Evolutionary conservation across 2,888 invertebrate species (phyloP), one percentile per base, ranked within the genome.

Genomic region (Drosophila austrosaltans): DNA sequence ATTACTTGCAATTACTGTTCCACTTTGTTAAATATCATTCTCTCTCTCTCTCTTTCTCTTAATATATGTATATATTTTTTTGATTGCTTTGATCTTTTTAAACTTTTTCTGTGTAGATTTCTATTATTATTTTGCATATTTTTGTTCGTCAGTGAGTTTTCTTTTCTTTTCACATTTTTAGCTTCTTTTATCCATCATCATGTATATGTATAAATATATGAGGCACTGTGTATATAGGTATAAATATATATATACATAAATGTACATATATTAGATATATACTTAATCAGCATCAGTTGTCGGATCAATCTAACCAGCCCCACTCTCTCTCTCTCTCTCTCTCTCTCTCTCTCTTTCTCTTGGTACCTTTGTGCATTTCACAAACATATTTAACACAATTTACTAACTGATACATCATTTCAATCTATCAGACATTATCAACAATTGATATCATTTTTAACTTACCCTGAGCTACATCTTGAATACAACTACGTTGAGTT

Each of bases 391-490:
- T 1, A 36, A 36, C 8, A 1, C 7, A 8, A 2, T 8, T 36
- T 30, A 39, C 10, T 39, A 39, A 39, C 10, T 40, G 40, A n/a
- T 36, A 36, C 8, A 36, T 36, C 8, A 36, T 2, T 8, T 36
- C 10, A 10, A 36, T 36, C 8, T 36, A 36, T 36, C 7, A 2
- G 1, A 2, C 7, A 44, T 44, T 3, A 6, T 20, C 16, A 16
- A 12, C 42, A 30, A 53, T 22, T 10, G 25, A 58, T 36, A 25
- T 44, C 8, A 28, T 28, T 1, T 22, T 16, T 12, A 6, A 25
- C 71, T 71, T 53, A 84, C 83, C 81, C 58, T 72, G 71, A 8
- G 74, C 58, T 36, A 54, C 66, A 65, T 76, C 72, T 61, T 87
- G 84, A 69, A 61, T 60, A 44, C 74, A 78, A 44, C 69, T 68